These are phyloP conservation scores for Aurelia aurita complex sp. Pacific DNA, from an alignment of 30 jellyfish, hydroid and myxozoan species.

Conservation along the genomic window DNA sequence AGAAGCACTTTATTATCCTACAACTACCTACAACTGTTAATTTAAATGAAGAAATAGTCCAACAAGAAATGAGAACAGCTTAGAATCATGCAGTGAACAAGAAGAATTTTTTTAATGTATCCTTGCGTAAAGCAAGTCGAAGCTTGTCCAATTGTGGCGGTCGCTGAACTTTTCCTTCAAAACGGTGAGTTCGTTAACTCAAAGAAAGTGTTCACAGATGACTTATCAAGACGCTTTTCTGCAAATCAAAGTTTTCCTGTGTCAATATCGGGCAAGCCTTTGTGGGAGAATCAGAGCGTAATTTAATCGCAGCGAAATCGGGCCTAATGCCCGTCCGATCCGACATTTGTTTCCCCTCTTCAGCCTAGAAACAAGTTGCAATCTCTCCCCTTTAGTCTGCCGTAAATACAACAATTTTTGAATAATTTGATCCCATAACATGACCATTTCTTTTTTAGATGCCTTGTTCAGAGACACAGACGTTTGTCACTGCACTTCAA, in stretches of 20 bases:
- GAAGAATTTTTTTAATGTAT: slow-evolving; percentile 38
- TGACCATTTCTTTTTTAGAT: slow-evolving; percentile 31
- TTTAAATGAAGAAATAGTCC: background rate
- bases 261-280: background rate
- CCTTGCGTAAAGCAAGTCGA: slow-evolving; percentile 57
- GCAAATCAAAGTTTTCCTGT: too few species aligned
- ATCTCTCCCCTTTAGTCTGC: background rate
- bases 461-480: slow-evolving; percentile 80
- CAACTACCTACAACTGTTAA: background rate
- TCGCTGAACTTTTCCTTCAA: slow-evolving; percentile 6
- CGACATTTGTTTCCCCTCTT: too few species aligned
- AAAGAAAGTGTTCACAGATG: too few species aligned
- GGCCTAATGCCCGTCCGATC: background rate
- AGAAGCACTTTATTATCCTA: background rate
- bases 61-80: background rate
- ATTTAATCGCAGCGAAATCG: background rate
- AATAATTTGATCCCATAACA: background rate
- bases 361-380: background rate
- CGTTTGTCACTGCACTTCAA: slow-evolving; percentile 45
- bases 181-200: background rate
- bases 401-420: background rate
- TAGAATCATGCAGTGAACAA: slow-evolving; percentile 33
- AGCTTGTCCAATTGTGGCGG: slow-evolving; percentile 48
- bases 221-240: too few species aligned
- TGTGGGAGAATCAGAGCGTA: background rate